Evolutionary conservation across 2,797 vertebrate species (phyloP), one percentile per base, ranked within the genome.

Genomic region (Tapirus indicus): DNA sequence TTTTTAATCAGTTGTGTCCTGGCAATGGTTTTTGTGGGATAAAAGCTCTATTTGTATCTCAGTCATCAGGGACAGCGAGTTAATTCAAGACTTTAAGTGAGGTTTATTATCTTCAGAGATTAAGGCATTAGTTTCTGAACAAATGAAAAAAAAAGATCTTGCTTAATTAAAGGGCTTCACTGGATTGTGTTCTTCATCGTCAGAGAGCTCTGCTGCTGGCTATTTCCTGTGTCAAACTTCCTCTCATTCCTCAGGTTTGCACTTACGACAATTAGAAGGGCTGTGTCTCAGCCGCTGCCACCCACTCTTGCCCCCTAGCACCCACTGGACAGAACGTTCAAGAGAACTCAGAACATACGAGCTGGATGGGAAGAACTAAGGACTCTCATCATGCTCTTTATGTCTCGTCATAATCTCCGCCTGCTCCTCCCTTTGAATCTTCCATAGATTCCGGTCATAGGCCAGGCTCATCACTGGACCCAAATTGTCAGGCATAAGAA

Each of bases 191-290:
- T 83, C n/a, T 60, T 92, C 35, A 54, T 49, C 1, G 13, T 80
- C 92, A 80, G 49, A 78, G 56, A 91, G 83, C 27, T 49, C 4
- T 29, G 32, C 41, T 54, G 49, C 68, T 94, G 71, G 77, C 62
- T 95, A 69, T 86, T 96, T 97, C 96, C 87, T 93, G 85, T 86
- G 91, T 94, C 83, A 97, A 69, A 93, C 62, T 93, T 92, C 78
- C 68, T 58, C 68, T 78, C 38, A 41, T 54, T n/a, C 82, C 44
- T 91, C 56, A 38, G 56, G 25, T 91, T 82, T 94, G 35, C 14
- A 52, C 68, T 79, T 27, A 64, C 12, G 54, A 82, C 82, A 94
- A 84, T 88, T 85, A 75, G 52, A 83, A 64, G 38, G 77, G 44
- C 56, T 13, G 0, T 6, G 11, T 82, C 77, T 85, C 35, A 77